A percentile compares a stretch with the other conserved stretches of the same genome.
These are phyloP conservation scores for Corella eumyota DNA, from an alignment of 23 tunicate species.

Conservation along the genomic window DNA sequence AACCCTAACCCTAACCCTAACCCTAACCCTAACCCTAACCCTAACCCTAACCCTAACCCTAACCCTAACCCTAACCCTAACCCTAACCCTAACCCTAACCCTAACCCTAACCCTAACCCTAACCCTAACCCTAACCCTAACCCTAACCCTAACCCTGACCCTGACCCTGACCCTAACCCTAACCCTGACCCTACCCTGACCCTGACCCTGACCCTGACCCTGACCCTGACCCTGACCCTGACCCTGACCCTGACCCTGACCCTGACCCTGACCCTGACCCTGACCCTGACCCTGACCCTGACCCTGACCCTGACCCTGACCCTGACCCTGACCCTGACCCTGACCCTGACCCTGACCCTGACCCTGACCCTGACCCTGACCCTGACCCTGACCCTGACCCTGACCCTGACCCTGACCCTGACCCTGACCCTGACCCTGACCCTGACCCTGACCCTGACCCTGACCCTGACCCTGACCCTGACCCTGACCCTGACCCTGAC, in stretches of 20 bases:
- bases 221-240: slow-evolving; percentile 45
- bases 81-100: slow-evolving; percentile 83
- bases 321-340: slow-evolving; percentile 44
- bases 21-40: no score
- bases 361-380: slow-evolving; percentile 35
- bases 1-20: no score
- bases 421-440: slow-evolving; percentile 33
- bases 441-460: slow-evolving; percentile 30
- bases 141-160: slow-evolving; percentile 56
- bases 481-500: slow-evolving; percentile 26
- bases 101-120: slow-evolving; percentile 74
- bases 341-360: slow-evolving; percentile 26
- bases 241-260: slow-evolving; percentile 30
- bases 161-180: slow-evolving; percentile 55
- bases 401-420: slow-evolving; percentile 30
- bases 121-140: slow-evolving; percentile 42
- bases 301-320: slow-evolving; percentile 42
- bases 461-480: slow-evolving; percentile 48
- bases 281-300: slow-evolving; percentile 40
- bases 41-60: slow-evolving; percentile 82
- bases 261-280: slow-evolving; percentile 30
- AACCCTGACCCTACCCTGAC: slow-evolving; percentile 52
- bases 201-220: slow-evolving; percentile 60
- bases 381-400: slow-evolving; percentile 13
- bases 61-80: slow-evolving; percentile 80